A percentile compares a stretch with the other conserved stretches of the same genome.
phyloP scores from a whole-genome alignment of 2,113 vertebrate species.

The Stegostoma tigrinum region DNA sequence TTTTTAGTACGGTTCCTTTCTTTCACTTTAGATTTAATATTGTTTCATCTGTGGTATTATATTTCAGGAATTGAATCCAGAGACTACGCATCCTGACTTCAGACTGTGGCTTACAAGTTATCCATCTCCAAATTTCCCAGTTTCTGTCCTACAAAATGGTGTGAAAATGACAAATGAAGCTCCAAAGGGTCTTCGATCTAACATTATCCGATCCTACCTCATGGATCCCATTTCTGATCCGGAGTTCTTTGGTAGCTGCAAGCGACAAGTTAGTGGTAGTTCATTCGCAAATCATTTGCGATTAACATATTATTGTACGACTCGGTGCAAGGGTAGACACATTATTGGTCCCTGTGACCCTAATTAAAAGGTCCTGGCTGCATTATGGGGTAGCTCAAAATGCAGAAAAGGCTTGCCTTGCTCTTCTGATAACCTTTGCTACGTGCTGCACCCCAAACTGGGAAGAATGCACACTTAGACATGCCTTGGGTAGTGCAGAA shows the following conservation, averaged over 20 bases:
- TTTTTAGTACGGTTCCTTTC: neutral
- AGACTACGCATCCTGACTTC: conserved; percentile 77
- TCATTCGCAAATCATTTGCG: neutral
- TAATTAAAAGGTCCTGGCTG: neutral
- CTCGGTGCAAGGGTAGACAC: conserved; percentile 38
- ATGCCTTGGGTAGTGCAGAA: too few species aligned
- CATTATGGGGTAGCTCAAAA: too few species aligned
- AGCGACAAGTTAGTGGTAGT: conserved; percentile 62
- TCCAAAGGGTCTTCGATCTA: conserved; percentile 75
- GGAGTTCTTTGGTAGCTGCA: conserved; percentile 70
- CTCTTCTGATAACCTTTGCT: too few species aligned
- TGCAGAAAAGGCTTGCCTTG: too few species aligned
- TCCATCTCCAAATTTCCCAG: conserved; percentile 73
- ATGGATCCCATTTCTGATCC: conserved; percentile 81
- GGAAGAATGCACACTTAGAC: too few species aligned
- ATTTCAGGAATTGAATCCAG: conserved; percentile 70
- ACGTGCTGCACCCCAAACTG: too few species aligned
- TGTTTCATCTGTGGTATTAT: conserved; percentile 38
- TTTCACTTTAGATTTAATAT: neutral
- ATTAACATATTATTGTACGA: conserved; percentile 42
- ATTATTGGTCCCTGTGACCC: neutral
- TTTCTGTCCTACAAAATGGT: conserved; percentile 78
- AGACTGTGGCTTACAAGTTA: conserved; percentile 85
- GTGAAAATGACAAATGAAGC: conserved; percentile 89
- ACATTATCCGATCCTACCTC: conserved; percentile 71